Conservation (phyloP, 2,888 invertebrate species). For the Lycophotia porphyrea region DNA sequence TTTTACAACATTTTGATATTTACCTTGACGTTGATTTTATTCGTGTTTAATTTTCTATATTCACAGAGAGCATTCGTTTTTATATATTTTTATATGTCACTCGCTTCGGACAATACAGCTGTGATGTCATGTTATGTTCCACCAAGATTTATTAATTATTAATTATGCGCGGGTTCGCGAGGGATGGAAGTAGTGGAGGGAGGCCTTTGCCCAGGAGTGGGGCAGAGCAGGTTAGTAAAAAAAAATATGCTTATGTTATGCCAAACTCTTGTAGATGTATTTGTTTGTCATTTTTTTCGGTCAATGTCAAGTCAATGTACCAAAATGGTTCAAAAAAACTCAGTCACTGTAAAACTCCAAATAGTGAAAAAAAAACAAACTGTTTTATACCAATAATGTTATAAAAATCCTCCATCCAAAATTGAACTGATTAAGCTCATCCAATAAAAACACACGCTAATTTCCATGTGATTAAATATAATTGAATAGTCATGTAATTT, state of each 20-base stretch:
- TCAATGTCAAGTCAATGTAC: neutral
- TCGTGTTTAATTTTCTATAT: no score
- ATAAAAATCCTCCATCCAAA: slow-evolving; percentile 1
- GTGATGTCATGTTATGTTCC: neutral
- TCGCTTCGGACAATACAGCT: no score
- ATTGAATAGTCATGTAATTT: slow-evolving; percentile 5
- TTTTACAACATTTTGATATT: no score
- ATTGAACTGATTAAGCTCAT: neutral
- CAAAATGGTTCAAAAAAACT: neutral
- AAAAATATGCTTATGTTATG: neutral
- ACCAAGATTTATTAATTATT: neutral
- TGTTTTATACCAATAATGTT: neutral
- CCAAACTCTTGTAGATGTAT: no score
- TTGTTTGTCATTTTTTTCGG: neutral
- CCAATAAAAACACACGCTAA: slow-evolving; percentile 12
- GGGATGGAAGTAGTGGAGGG: no score
- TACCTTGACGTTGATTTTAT: no score
- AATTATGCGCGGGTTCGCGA: no score
- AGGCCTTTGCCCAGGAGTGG: no score
- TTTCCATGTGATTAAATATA: slow-evolving; percentile 11
- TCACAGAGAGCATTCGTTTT: no score
- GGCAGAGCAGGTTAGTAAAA: no score
- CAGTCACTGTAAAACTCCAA: neutral
- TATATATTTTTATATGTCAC: no score
- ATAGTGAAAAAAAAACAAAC: neutral